A percentile compares a stretch with the other conserved stretches of the same genome.
phyloP scores from a whole-genome alignment of 2,797 vertebrate genomes.

The Lagorchestes hirsutus region DNA sequence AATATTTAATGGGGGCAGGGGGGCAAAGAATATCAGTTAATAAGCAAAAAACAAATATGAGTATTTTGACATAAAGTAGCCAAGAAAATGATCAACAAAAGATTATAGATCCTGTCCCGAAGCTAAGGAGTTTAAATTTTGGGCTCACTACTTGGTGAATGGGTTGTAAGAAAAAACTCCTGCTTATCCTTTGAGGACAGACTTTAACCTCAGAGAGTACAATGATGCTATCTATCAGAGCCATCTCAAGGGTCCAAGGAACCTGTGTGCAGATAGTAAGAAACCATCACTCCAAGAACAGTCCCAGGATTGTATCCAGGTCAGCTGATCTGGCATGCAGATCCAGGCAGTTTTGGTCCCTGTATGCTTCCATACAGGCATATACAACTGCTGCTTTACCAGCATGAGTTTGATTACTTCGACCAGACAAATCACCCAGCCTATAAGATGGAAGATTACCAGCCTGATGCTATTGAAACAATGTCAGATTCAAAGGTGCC shows the following conservation, averaged over 20 bases:
- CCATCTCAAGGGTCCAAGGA: constrained; percentile 53
- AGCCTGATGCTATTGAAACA: not conserved
- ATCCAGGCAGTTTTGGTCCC: not conserved
- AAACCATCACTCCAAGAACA: not conserved
- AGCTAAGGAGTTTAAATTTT: constrained; percentile 66
- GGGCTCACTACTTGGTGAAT: constrained; percentile 62
- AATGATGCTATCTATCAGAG: constrained; percentile 73
- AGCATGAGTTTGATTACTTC: not conserved
- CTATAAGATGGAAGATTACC: not conserved
- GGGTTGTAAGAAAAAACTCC: constrained; percentile 77
- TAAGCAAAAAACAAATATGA: constrained; percentile 83
- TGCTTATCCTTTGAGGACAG: constrained; percentile 62
- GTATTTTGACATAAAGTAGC: constrained; percentile 88
- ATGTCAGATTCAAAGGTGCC: not conserved
- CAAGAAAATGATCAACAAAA: constrained; percentile 69
- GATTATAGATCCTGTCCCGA: constrained; percentile 69
- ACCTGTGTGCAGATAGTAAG: constrained; percentile 3
- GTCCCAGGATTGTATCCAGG: not conserved
- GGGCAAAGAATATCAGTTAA: constrained; percentile 79
- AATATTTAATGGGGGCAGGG: constrained; percentile 71
- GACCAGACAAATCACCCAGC: not conserved
- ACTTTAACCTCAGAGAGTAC: constrained; percentile 55
- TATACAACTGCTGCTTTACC: not conserved
- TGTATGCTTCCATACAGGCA: not conserved
- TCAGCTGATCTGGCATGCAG: not conserved